Evolutionary conservation across 1,140 invertebrate species (phyloP), one percentile per base, ranked within the genome.

Genomic region (Glossosoma conforme): DNA sequence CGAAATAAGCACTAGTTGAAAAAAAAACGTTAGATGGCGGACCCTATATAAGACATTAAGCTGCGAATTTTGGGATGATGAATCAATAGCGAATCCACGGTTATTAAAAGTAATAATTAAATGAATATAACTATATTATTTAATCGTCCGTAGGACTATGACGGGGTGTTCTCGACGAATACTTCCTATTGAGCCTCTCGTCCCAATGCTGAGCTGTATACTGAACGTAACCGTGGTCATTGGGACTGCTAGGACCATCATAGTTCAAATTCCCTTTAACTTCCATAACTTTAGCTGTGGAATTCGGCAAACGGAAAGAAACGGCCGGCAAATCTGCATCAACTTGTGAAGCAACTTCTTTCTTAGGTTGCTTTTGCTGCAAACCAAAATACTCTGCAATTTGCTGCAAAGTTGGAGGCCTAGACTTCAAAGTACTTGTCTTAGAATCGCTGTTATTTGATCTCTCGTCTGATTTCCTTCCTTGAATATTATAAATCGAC

Each of bases 161-260:
- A 51, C 78, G 65, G 9, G 80, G 80, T 10, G 81, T 82, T 55
- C 77, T 75, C 51, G 69, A 64, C 25, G 65, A 69, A 19, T 51
- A 41, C 14, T 71, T 70, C 21, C 53, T 14, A 48, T 69, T 61
- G n/a, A 67, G 48, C 17, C 65, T 69, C 19, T 79, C 74, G 2
- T 80, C 79, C 82, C 83, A 85, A 49, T 78, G 77, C 53, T 76
- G 78, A 2, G 79, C 82, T 9, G 81, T 79, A 54, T 84, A 83
- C 62, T 82, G 78, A 0, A 85, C 83, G 52, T 78, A 85, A 28
- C 83, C 83, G 0, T 82, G 82, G 61, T 85, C 82, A 0, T 74
- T 79, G 1, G 82, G 80, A 10, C 80, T 79, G 0, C 78, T 80
- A 3, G 64, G 81, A 44, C 72, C 70, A 19, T 52, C 45, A n/a